These are phyloP conservation scores for Plagiodera versicolora DNA, from an alignment of 2,888 invertebrate species.

Conservation along the genomic window DNA sequence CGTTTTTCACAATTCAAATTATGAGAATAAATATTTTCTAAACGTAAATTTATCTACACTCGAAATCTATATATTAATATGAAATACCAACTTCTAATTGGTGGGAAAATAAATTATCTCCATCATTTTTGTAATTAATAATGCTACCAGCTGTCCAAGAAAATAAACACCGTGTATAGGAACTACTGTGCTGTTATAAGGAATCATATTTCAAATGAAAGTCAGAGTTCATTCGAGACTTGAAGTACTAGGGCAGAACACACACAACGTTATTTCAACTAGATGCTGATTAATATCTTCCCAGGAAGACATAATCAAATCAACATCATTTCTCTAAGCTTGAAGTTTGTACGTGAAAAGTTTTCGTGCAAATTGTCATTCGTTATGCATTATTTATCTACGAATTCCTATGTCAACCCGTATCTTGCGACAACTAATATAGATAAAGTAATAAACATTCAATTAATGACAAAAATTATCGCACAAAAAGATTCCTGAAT, in stretches of 20 bases:
- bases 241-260: constrained; percentile 5
- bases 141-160: constrained; percentile 25
- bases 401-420: neutral
- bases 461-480: neutral
- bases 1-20: constrained; percentile 26
- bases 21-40: constrained; percentile 28
- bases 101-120: constrained; percentile 36
- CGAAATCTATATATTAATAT: constrained; percentile 32
- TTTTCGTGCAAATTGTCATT: neutral
- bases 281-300: no score
- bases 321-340: neutral
- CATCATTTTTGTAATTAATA: constrained; percentile 35
- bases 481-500: neutral
- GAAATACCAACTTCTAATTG: constrained; percentile 34
- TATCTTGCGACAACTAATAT: neutral
- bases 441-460: neutral
- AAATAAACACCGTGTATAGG: constrained; percentile 10
- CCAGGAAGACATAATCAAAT: neutral
- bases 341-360: no score
- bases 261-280: neutral
- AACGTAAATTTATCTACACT: constrained; percentile 30
- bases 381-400: neutral
- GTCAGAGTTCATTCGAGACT: constrained; percentile 9
- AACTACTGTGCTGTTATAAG: neutral
- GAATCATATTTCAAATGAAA: constrained; percentile 16